Evolutionary conservation across 2,113 vertebrate species (phyloP).

Genomic region (Ranitomeya imitator): DNA sequence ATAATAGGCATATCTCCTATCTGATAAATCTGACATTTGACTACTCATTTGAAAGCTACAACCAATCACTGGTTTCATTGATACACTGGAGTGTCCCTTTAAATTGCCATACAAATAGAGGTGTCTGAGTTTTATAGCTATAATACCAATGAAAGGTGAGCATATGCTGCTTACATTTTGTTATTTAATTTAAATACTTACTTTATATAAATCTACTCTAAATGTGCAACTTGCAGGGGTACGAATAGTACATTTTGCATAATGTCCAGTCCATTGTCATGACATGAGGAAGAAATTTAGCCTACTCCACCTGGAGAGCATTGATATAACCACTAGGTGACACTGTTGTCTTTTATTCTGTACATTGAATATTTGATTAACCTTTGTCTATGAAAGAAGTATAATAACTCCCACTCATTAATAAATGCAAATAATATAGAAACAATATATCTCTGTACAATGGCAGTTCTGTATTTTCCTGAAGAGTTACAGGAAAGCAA

Average conservation of each 20-base stretch:
- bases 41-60: no score
- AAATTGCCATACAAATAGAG: background rate
- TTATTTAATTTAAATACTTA: background rate
- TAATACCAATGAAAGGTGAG: background rate
- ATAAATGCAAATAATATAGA: constrained; percentile 24
- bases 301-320: background rate
- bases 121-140: background rate
- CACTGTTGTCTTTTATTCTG: constrained; percentile 31
- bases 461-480: background rate
- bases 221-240: background rate
- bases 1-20: no score
- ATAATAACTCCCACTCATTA: constrained; percentile 7
- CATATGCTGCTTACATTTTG: background rate
- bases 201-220: background rate
- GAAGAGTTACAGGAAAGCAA: background rate
- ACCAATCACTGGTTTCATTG: no score
- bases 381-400: constrained; percentile 9
- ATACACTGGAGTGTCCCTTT: no score
- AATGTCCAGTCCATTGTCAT: background rate
- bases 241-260: background rate
- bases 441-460: background rate
- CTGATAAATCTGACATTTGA: no score
- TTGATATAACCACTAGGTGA: background rate
- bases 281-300: background rate
- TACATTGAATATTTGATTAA: background rate